Evolutionary conservation across 2,797 vertebrate genomes (phyloP).

Genomic region (Pseudocheirus occidentalis): DNA sequence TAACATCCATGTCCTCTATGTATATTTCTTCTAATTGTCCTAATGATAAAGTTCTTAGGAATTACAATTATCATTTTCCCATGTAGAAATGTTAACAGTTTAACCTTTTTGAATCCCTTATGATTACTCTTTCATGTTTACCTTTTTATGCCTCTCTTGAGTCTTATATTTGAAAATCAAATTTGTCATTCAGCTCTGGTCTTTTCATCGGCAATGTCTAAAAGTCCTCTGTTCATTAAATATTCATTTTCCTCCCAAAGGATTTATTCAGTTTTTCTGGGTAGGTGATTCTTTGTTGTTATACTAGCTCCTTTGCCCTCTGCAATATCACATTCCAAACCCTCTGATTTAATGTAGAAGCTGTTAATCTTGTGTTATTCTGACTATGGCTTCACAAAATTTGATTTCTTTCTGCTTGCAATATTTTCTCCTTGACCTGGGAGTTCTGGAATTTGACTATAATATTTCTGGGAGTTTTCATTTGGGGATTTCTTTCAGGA

Average conservation of each 20-base stretch:
- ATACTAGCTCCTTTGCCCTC: no score
- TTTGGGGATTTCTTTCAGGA: no score
- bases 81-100: background rate
- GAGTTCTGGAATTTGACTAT: no score
- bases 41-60: background rate
- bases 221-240: background rate
- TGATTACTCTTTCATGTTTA: background rate
- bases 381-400: no score
- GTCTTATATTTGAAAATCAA: background rate
- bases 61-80: background rate
- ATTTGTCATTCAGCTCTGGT: background rate
- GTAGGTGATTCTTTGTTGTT: no score
- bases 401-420: no score
- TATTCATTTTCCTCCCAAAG: background rate
- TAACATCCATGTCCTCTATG: background rate
- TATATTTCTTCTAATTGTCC: background rate
- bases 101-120: background rate
- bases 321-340: no score
- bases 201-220: background rate
- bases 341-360: no score
- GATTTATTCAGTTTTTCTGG: background rate
- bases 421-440: no score
- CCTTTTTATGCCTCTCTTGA: background rate
- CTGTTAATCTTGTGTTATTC: no score
- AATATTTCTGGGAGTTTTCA: no score